These are phyloP conservation scores for Hydrozoanthus gracilis DNA, from an alignment of 92 coral and sea anemone species.

Conservation along the genomic window DNA sequence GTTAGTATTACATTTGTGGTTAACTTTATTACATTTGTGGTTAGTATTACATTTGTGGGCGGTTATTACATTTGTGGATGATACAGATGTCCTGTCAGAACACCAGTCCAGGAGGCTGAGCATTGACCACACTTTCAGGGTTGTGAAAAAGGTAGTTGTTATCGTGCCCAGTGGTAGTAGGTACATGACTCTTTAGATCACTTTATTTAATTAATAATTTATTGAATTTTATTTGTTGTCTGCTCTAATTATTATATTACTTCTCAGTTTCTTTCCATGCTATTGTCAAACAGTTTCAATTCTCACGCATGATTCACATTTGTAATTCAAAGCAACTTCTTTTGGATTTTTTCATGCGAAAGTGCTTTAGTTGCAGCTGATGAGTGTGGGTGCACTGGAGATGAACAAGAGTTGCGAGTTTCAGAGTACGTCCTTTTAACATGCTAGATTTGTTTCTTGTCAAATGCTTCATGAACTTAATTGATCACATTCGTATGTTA, in stretches of 20 bases:
- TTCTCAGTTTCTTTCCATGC: not conserved
- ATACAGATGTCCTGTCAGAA: not conserved
- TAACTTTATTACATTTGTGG: too few species aligned
- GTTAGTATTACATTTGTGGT: too few species aligned
- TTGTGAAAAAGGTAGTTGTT: conserved; percentile 12
- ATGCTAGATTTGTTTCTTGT: not conserved
- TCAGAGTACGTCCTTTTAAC: conserved; percentile 6
- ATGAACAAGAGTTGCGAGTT: conserved; percentile 18
- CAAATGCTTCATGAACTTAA: too few species aligned
- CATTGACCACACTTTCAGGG: conserved; percentile 27
- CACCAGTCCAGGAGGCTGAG: conserved; percentile 1
- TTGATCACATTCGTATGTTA: not conserved
- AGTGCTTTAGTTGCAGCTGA: conserved; percentile 1
- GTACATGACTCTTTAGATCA: not conserved
- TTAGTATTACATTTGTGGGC: too few species aligned
- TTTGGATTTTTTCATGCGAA: not conserved
- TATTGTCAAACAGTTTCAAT: not conserved
- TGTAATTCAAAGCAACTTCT: not conserved
- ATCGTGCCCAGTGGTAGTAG: conserved; percentile 11
- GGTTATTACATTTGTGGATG: too few species aligned
- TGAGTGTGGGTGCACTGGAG: conserved; percentile 26
- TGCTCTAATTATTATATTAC: not conserved
- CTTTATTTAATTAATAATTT: not conserved
- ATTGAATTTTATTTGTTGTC: not conserved
- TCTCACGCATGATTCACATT: not conserved